phyloP scores from a whole-genome alignment of 2,113 vertebrate genomes.

The Sciurus niger region DNA sequence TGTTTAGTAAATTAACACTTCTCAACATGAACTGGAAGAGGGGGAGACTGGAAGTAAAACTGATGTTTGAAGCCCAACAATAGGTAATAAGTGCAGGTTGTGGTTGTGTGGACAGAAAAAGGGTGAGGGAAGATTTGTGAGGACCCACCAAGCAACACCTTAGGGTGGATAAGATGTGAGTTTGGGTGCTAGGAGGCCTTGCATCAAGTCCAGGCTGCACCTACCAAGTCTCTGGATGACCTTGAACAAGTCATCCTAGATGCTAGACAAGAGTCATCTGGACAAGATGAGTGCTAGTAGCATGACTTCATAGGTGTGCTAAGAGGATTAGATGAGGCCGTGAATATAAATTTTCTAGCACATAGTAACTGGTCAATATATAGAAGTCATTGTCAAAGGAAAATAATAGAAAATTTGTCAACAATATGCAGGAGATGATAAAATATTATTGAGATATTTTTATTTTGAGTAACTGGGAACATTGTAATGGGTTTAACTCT shows the following conservation, averaged over 20 bases:
- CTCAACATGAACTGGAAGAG: background rate
- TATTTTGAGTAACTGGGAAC: background rate
- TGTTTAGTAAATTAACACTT: background rate
- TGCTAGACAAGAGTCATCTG: too few relatives aligned
- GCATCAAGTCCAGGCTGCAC: background rate
- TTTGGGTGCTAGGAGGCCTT: background rate
- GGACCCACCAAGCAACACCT: background rate
- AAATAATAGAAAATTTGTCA: background rate
- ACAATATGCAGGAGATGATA: background rate
- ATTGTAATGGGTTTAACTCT: background rate
- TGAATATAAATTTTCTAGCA: background rate
- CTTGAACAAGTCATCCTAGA: background rate
- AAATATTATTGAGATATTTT: background rate
- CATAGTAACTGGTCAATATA: background rate
- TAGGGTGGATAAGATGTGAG: background rate
- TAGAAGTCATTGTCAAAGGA: background rate
- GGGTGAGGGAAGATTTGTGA: background rate
- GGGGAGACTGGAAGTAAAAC: background rate
- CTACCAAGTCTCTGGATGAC: background rate
- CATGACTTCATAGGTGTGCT: background rate
- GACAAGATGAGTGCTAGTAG: background rate
- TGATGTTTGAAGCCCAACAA: background rate
- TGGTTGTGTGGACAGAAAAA: background rate
- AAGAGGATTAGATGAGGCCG: background rate
- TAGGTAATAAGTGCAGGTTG: background rate